Percentiles rank a stretch among this genome's conserved stretches.
These are phyloP conservation scores for Sycobia sp. DNA, from an alignment of 1,140 invertebrate species.

Conservation along the genomic window DNA sequence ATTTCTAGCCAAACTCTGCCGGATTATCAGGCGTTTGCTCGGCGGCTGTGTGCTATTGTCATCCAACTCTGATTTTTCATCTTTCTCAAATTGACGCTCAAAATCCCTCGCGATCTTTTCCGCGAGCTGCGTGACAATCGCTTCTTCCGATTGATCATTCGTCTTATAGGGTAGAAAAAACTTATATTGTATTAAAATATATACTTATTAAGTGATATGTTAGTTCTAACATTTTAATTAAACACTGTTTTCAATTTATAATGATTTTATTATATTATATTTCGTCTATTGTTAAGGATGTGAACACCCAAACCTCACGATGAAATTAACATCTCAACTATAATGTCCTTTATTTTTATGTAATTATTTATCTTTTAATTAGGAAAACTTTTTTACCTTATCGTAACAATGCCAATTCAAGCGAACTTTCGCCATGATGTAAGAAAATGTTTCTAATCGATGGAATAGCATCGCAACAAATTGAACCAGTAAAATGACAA, in stretches of 20 bases:
- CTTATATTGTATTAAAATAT: neutral
- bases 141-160: conserved; percentile 61
- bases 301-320: neutral
- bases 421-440: conserved; percentile 74
- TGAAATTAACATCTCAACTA: neutral
- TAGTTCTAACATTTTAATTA: neutral
- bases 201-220: neutral
- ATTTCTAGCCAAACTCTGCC: conserved; percentile 36
- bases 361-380: neutral
- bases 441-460: conserved; percentile 81
- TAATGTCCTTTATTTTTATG: neutral
- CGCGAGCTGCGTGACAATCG: conserved; percentile 64
- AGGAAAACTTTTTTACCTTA: conserved; percentile 32
- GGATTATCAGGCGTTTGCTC: conserved; percentile 46
- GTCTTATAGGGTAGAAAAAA: conserved; percentile 33
- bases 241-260: neutral
- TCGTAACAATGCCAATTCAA: conserved; percentile 38
- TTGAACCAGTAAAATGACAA: conserved; percentile 71
- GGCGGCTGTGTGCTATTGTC: conserved; percentile 37
- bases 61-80: conserved; percentile 38
- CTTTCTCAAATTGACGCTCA: conserved; percentile 60
- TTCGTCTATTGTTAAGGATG: neutral
- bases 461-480: conserved; percentile 86
- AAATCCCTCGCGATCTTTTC: conserved; percentile 68
- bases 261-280: neutral